Evolutionary conservation across 2,888 invertebrate genomes (phyloP), one percentile per base, ranked within the genome.

Genomic region (Philereme transversata): DNA sequence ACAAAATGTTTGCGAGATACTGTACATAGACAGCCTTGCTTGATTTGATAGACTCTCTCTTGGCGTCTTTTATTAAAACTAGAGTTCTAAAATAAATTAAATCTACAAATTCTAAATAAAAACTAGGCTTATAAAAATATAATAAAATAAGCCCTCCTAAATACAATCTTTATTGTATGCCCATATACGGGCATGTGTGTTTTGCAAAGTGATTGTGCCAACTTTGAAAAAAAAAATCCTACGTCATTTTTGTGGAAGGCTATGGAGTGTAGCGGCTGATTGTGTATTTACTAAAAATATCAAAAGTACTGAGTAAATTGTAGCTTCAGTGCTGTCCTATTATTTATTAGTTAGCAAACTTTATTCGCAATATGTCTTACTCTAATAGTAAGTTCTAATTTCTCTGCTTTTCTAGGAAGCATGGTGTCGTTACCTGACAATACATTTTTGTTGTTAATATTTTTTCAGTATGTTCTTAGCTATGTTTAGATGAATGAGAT

Each of bases 221-320:
- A 83, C 84, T 67, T 81, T 60, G 61, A 66, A 69, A 78, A 78
- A 79, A 77, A 77, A 73, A 67, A 64, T 57, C 62, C 69, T 80
- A 88, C 86, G 90, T 90, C 90, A 91, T 83, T 83, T 87, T 87
- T 87, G 84, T 76, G 79, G 81, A 76, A 81, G 83, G 83, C 76
- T 80, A 83, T 81, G 84, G 72, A 77, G 76, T 72, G 75, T 84
- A 87, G 88, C 90, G 90, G 90, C 86, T 87, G 90, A 86, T 81
- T 83, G 85, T 89, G 79, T 87, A 86, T 86, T 83, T 78, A 69
- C 76, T 76, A 76, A 81, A 82, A 82, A 81, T 81, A 81, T 75
- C 66, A 76, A 83, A 88, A 90, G 85, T 88, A 89, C 83, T 82
- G 71, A 79, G 70, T 78, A 72, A 73, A 74, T 62, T 65, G 60